These are phyloP conservation scores for Chrysopilus asiliformis DNA, from an alignment of 2,888 invertebrate genomes.

Conservation along the genomic window DNA sequence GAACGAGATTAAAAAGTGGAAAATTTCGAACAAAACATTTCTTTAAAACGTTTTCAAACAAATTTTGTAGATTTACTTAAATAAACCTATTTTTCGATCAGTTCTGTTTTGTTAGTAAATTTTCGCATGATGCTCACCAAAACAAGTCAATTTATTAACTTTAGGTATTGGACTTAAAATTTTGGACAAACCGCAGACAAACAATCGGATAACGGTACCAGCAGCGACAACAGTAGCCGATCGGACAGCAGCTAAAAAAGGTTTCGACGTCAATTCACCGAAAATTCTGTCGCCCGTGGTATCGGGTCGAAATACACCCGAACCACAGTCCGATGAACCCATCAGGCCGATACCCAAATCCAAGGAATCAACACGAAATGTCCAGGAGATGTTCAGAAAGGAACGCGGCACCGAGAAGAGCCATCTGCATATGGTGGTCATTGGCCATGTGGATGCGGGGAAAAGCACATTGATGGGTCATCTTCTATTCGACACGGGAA, in stretches of 20 bases:
- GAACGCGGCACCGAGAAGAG: slow-evolving; percentile 72
- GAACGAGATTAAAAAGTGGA: too few species aligned
- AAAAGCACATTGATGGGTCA: slow-evolving; percentile 74
- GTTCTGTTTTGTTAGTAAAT: too few species aligned
- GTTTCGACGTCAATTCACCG: slow-evolving; percentile 39
- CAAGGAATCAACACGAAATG: slow-evolving; percentile 35
- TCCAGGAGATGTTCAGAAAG: slow-evolving; percentile 46
- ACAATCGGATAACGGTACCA: too few species aligned
- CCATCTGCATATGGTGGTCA: slow-evolving; percentile 80
- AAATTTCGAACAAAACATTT: too few species aligned
- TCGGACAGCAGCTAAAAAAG: slow-evolving; percentile 18
- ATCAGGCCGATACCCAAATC: slow-evolving; percentile 24
- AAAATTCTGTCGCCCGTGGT: slow-evolving; percentile 53
- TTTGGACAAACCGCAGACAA: slow-evolving; percentile 12
- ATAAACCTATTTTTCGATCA: too few species aligned
- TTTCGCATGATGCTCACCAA: slow-evolving; percentile 2
- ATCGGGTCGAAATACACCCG: slow-evolving; percentile 45
- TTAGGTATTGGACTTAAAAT: slow-evolving; percentile 15
- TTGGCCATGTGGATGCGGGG: slow-evolving; percentile 73
- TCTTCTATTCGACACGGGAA: slow-evolving; percentile 71
- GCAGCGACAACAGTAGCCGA: slow-evolving; percentile 25
- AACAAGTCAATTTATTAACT: too few species aligned
- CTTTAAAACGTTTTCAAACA: too few species aligned
- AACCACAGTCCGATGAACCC: slow-evolving; percentile 22
- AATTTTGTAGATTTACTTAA: too few species aligned